phyloP scores from a whole-genome alignment of 2,113 vertebrate species.

The Bambusicola thoracicus region DNA sequence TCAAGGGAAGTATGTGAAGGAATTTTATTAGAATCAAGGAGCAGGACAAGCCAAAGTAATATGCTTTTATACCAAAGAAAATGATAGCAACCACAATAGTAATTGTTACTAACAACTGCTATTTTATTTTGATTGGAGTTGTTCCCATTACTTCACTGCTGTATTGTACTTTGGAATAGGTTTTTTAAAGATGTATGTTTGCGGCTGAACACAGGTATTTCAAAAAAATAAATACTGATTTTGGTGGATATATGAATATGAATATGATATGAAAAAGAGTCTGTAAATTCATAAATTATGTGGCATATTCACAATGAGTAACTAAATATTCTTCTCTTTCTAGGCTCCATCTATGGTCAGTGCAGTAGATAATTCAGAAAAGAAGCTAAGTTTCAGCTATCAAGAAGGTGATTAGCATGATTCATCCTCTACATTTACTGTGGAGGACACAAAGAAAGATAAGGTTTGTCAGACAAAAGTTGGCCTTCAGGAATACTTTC shows the following conservation, averaged over 20 bases:
- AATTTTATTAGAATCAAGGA: background rate
- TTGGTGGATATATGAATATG: background rate
- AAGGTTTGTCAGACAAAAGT: background rate
- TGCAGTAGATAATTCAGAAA: background rate
- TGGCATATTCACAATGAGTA: background rate
- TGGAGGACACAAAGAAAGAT: background rate
- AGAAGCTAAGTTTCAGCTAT: background rate
- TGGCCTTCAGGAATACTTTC: constrained; percentile 16
- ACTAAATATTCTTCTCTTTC: background rate
- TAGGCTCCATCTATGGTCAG: background rate
- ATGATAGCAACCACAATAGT: background rate
- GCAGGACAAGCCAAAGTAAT: background rate
- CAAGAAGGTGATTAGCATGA: background rate
- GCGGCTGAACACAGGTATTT: background rate
- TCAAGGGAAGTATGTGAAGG: background rate
- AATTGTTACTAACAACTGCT: background rate
- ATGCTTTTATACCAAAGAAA: background rate
- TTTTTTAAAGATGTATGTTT: background rate
- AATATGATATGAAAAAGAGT: fast-evolving
- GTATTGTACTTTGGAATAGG: fast-evolving
- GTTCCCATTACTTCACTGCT: background rate
- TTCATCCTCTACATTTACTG: background rate
- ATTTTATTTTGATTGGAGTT: background rate
- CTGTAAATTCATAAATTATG: background rate
- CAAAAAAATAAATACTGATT: background rate